Evolutionary conservation across 2,797 vertebrate genomes (phyloP).

Genomic region (Brachyrhaphis roseni): DNA sequence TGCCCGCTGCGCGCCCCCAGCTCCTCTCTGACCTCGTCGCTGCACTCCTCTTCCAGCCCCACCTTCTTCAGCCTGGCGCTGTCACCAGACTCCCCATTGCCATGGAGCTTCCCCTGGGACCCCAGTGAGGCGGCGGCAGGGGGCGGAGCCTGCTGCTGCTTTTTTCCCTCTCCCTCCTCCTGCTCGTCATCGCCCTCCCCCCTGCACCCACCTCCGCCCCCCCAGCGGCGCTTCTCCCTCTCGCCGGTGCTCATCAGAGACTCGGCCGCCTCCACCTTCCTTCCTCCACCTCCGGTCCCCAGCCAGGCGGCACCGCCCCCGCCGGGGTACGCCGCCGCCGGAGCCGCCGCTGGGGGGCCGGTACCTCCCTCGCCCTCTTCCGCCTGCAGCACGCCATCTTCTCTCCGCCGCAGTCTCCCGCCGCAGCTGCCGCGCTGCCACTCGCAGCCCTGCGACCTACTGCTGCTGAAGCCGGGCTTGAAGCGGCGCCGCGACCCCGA

Average conservation of each 20-base stretch:
- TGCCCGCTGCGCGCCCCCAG: conserved; percentile 85
- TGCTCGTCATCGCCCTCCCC: conserved; percentile 82
- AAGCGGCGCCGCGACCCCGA: conserved; percentile 87
- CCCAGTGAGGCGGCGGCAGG: conserved; percentile 75
- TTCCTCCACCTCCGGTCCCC: conserved; percentile 77
- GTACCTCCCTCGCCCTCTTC: conserved; percentile 87
- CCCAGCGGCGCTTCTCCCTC: conserved; percentile 89
- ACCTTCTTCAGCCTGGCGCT: conserved; percentile 91
- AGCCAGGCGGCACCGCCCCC: conserved; percentile 75
- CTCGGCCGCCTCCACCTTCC: conserved; percentile 83
- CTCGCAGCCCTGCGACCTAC: conserved; percentile 91
- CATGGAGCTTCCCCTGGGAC: conserved; percentile 85
- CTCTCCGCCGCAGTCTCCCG: conserved; percentile 83
- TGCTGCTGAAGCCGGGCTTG: conserved; percentile 88
- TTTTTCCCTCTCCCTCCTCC: conserved; percentile 83
- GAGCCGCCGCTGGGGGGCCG: conserved; percentile 28
- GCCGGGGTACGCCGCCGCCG: conserved; percentile 24
- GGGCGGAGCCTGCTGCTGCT: conserved; percentile 82
- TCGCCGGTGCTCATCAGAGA: conserved; percentile 90
- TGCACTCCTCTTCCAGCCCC: conserved; percentile 87
- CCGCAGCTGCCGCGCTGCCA: conserved; percentile 90
- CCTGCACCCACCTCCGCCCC: conserved; percentile 83
- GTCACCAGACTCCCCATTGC: conserved; percentile 85
- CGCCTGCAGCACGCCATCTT: conserved; percentile 87
- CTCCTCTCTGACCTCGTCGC: conserved; percentile 87